These are phyloP conservation scores for Trinectes maculatus DNA, from an alignment of 2,113 vertebrate genomes.

Conservation along the genomic window DNA sequence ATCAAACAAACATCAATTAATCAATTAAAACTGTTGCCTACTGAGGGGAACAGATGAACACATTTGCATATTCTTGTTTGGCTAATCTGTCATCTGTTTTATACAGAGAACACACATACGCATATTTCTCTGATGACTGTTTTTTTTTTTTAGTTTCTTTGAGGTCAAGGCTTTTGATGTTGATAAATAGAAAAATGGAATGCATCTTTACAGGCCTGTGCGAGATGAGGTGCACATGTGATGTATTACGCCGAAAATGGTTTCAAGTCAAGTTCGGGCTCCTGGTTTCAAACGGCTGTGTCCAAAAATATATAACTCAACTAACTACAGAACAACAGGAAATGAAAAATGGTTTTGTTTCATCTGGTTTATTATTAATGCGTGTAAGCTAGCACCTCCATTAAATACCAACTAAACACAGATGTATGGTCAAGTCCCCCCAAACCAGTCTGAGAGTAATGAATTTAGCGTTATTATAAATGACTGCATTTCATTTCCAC, in stretches of 20 bases:
- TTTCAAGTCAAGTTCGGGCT: too few relatives aligned
- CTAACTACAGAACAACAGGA: conserved; percentile 13
- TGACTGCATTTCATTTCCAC: conserved; percentile 52
- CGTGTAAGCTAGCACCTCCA: conserved; percentile 56
- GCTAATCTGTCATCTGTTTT: conserved; percentile 49
- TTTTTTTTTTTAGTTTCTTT: neutral
- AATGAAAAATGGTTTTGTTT: conserved; percentile 34
- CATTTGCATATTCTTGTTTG: conserved; percentile 74
- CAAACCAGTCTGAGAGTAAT: conserved; percentile 49
- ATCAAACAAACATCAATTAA: conserved; percentile 78
- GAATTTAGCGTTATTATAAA: conserved; percentile 60
- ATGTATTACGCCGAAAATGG: conserved; percentile 10
- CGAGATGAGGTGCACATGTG: conserved; percentile 8
- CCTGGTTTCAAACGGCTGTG: conserved; percentile 9
- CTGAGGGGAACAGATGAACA: conserved; percentile 69
- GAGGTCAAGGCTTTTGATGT: conserved; percentile 35
- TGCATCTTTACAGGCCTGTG: neutral
- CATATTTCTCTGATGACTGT: conserved; percentile 15
- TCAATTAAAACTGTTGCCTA: conserved; percentile 73
- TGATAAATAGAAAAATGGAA: conserved; percentile 42
- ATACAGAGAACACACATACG: neutral
- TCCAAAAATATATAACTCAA: neutral
- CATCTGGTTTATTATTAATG: conserved; percentile 47
- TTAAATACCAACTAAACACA: conserved; percentile 47
- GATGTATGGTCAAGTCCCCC: conserved; percentile 38